Evolutionary conservation across 2,113 vertebrate genomes (phyloP).

Genomic region (Crotalus tigris): DNA sequence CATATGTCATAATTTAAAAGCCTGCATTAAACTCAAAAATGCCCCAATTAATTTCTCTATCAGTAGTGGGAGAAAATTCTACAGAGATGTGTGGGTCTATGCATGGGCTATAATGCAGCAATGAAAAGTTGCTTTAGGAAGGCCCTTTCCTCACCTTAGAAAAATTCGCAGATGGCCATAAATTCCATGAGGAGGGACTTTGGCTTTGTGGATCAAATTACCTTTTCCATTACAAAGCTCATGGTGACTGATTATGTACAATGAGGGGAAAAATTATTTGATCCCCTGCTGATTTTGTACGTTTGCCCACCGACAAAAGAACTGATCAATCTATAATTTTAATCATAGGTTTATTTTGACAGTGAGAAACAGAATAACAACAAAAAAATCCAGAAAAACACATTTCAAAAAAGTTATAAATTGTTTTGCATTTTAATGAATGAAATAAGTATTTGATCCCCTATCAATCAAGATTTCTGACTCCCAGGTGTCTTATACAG

Average conservation of each 20-base stretch:
- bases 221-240: neutral
- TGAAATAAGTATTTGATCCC: too few relatives aligned
- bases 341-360: too few relatives aligned
- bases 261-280: too few relatives aligned
- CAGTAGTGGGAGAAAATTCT: neutral
- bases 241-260: neutral
- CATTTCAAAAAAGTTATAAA: too few relatives aligned
- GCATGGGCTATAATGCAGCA: neutral
- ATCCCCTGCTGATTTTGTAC: too few relatives aligned
- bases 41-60: neutral
- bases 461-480: too few relatives aligned
- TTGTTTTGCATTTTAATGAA: too few relatives aligned
- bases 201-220: neutral
- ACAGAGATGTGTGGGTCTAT: neutral
- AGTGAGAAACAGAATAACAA: too few relatives aligned
- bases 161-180: neutral
- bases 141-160: neutral
- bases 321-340: too few relatives aligned
- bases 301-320: too few relatives aligned
- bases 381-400: too few relatives aligned
- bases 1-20: neutral
- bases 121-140: neutral
- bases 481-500: too few relatives aligned
- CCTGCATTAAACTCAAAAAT: neutral
- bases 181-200: neutral